Percentiles rank a stretch among this genome's conserved stretches.
Evolutionary conservation across 1,140 invertebrate genomes (phyloP).

Genomic region (Leptopilina clavipes): DNA sequence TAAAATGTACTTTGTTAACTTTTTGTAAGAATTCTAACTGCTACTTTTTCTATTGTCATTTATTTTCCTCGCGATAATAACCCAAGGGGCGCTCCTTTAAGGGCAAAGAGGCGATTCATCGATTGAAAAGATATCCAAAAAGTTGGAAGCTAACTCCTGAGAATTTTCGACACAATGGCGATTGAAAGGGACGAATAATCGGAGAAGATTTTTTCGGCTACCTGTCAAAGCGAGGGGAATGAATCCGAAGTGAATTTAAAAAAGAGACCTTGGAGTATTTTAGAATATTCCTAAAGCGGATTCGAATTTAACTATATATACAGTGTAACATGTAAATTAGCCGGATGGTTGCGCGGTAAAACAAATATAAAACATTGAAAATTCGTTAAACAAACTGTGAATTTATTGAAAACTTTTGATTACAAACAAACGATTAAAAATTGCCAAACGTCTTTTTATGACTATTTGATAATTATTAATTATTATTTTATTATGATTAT

Average conservation of each 20-base stretch:
- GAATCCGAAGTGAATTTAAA: constrained; percentile 3
- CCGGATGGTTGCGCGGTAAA: too few species aligned
- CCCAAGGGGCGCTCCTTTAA: not conserved
- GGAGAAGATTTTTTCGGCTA: constrained; percentile 2
- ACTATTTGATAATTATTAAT: too few species aligned
- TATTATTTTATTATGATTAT: too few species aligned
- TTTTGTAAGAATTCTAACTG: not conserved
- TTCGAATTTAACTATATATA: too few species aligned
- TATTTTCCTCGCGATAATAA: constrained; percentile 33
- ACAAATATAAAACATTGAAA: too few species aligned
- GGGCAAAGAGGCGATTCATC: not conserved
- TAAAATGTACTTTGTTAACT: not conserved
- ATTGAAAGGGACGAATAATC: constrained; percentile 18
- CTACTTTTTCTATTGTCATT: constrained; percentile 20
- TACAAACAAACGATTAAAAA: too few species aligned
- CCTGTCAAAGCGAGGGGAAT: constrained; percentile 15
- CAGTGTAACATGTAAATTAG: too few species aligned
- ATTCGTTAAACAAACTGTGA: too few species aligned
- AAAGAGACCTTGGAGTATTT: constrained; percentile 26
- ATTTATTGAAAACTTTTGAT: too few species aligned
- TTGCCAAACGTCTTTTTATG: too few species aligned
- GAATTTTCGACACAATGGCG: constrained; percentile 11
- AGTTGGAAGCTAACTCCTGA: constrained; percentile 32
- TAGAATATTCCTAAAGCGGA: too few species aligned
- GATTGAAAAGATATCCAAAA: constrained; percentile 27